These are phyloP conservation scores for Ceratothoa steindachneri DNA, from an alignment of 2,888 invertebrate species.

Conservation along the genomic window DNA sequence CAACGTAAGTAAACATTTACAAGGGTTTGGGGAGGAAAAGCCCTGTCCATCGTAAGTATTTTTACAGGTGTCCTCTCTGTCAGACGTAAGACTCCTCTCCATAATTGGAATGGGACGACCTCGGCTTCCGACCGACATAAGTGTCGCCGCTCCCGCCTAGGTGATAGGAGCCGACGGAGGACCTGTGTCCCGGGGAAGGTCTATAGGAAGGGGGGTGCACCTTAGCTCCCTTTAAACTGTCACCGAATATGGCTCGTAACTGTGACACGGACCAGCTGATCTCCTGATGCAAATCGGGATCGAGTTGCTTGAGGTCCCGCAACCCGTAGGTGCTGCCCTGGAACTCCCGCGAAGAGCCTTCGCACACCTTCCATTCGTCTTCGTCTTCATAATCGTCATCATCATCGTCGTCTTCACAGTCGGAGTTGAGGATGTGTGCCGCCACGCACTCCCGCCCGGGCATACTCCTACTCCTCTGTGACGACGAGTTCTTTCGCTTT, in stretches of 20 bases:
- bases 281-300: conserved; percentile 49
- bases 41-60: no score
- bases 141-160: conserved; percentile 38
- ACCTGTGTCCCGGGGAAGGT: conserved; percentile 39
- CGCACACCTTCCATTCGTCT: conserved; percentile 27
- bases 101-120: conserved; percentile 41
- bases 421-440: conserved; percentile 48
- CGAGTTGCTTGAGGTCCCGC: conserved; percentile 31
- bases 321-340: conserved; percentile 23
- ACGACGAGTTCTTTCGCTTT: conserved; percentile 49
- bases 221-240: conserved; percentile 36
- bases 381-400: conserved; percentile 33
- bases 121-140: conserved; percentile 32
- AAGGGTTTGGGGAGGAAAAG: no score
- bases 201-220: conserved; percentile 44
- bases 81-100: conserved; percentile 48
- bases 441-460: conserved; percentile 45
- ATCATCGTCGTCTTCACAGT: conserved; percentile 35
- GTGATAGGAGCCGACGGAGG: conserved; percentile 45
- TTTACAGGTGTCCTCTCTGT: background rate
- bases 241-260: conserved; percentile 51
- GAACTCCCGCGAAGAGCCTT: conserved; percentile 27
- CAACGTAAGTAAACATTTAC: background rate
- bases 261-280: conserved; percentile 53
- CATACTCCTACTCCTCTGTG: conserved; percentile 49